A percentile compares a stretch with the other conserved stretches of the same genome.
These are phyloP conservation scores for Polydrusus cervinus DNA, from an alignment of 2,888 invertebrate species.

Conservation along the genomic window DNA sequence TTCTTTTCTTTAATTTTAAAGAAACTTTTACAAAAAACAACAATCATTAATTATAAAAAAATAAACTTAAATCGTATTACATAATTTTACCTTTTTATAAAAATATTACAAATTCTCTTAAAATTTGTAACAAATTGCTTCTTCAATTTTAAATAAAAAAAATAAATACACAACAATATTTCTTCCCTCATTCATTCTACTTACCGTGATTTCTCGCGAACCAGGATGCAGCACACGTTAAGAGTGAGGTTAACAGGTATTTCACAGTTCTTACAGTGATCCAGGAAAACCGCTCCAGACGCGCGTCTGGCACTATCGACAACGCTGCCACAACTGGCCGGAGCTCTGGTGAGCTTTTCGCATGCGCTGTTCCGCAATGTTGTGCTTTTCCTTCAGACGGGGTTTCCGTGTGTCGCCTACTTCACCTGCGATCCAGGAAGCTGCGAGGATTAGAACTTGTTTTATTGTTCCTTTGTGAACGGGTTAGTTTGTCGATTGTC, in stretches of 20 bases:
- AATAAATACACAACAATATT: neutral
- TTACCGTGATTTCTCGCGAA: slow-evolving; percentile 22
- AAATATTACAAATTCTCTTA: no score
- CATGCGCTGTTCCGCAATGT: slow-evolving; percentile 54
- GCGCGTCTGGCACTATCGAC: slow-evolving; percentile 51
- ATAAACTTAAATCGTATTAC: no score
- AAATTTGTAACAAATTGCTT: no score
- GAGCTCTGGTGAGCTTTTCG: slow-evolving; percentile 46
- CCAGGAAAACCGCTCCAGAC: slow-evolving; percentile 7
- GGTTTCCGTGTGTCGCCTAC: slow-evolving; percentile 31
- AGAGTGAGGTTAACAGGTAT: slow-evolving; percentile 54
- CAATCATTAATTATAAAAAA: no score
- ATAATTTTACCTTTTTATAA: no score
- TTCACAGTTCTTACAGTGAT: slow-evolving; percentile 29
- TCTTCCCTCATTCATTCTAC: neutral
- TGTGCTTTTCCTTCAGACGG: slow-evolving; percentile 43
- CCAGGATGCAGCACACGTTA: slow-evolving; percentile 29
- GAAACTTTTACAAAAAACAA: no score
- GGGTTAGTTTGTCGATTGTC: neutral
- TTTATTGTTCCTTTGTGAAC: neutral
- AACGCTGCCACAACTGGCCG: slow-evolving; percentile 52
- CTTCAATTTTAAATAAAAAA: no score
- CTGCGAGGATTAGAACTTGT: neutral
- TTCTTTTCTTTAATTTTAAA: no score
- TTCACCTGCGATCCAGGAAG: slow-evolving; percentile 41